Evolutionary conservation across 2,888 invertebrate genomes (phyloP).

Genomic region (Drosophila mimica): DNA sequence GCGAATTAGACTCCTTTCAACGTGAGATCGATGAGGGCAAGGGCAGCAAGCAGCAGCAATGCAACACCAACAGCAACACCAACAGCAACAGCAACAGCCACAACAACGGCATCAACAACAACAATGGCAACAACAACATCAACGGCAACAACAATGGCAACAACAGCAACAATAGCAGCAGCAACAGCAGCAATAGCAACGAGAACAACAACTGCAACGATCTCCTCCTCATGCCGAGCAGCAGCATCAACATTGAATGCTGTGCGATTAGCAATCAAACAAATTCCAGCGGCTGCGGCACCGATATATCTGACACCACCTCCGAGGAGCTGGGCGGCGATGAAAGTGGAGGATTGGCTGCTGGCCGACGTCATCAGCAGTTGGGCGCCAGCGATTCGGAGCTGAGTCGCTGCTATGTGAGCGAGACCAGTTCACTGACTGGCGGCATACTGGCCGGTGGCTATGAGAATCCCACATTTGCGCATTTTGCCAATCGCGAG

Average conservation of each 20-base stretch:
- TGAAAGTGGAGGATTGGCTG: conserved; percentile 49
- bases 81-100: conserved; percentile 25
- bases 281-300: conserved; percentile 83
- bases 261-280: conserved; percentile 81
- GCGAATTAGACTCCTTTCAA: conserved; percentile 86
- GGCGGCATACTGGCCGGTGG: conserved; percentile 77
- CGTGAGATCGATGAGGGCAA: conserved; percentile 85
- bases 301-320: conserved; percentile 82
- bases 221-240: conserved; percentile 43
- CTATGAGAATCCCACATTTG: conserved; percentile 85
- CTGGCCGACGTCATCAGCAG: conserved; percentile 45
- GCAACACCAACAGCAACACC: conserved; percentile 47
- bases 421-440: conserved; percentile 84
- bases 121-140: conserved; percentile 22
- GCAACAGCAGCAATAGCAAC: conserved; percentile 50
- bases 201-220: conserved; percentile 54
- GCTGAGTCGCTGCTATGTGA: conserved; percentile 83
- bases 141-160: conserved; percentile 20
- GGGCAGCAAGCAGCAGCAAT: conserved; percentile 68
- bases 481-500: conserved; percentile 80
- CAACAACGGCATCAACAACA: conserved; percentile 53
- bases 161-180: conserved; percentile 45
- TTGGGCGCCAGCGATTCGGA: conserved; percentile 84
- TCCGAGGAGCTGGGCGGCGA: conserved; percentile 80
- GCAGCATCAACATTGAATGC: conserved; percentile 58